Evolutionary conservation across 2,888 invertebrate genomes (phyloP).

Genomic region (Andrena praecox): DNA sequence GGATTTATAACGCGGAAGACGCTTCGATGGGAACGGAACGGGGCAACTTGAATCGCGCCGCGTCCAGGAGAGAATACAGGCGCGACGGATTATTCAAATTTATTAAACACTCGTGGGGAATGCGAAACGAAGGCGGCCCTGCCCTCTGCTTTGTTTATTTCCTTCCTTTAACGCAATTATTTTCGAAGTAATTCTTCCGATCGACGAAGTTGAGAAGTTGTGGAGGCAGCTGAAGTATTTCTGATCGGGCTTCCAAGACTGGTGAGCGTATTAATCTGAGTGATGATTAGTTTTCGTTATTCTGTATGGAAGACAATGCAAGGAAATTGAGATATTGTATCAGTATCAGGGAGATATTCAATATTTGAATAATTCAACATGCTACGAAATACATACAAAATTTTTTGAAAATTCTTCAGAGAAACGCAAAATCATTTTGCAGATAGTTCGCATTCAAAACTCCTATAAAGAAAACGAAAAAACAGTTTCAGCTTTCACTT

Average conservation of each 20-base stretch:
- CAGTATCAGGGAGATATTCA: background rate
- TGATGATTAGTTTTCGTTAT: background rate
- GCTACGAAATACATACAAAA: background rate
- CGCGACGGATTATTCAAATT: constrained; percentile 4
- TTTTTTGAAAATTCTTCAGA: too few species aligned
- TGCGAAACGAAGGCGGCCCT: background rate
- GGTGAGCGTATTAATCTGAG: background rate
- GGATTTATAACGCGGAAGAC: constrained; percentile 11
- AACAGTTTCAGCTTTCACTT: too few species aligned
- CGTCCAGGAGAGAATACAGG: background rate
- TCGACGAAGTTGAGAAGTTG: background rate
- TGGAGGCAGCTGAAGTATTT: background rate
- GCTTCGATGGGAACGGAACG: background rate
- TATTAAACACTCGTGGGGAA: background rate
- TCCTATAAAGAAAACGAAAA: too few species aligned
- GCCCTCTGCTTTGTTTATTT: background rate
- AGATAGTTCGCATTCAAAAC: too few species aligned
- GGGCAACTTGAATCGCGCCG: background rate
- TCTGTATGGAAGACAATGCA: background rate
- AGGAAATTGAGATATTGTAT: background rate
- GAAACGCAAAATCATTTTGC: too few species aligned
- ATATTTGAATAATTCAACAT: background rate
- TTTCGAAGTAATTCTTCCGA: background rate
- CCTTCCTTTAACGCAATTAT: background rate
- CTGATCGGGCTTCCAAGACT: background rate